Evolutionary conservation across 2,113 vertebrate genomes (phyloP), one percentile per base, ranked within the genome.

Genomic region (Callopanchax toddi): DNA sequence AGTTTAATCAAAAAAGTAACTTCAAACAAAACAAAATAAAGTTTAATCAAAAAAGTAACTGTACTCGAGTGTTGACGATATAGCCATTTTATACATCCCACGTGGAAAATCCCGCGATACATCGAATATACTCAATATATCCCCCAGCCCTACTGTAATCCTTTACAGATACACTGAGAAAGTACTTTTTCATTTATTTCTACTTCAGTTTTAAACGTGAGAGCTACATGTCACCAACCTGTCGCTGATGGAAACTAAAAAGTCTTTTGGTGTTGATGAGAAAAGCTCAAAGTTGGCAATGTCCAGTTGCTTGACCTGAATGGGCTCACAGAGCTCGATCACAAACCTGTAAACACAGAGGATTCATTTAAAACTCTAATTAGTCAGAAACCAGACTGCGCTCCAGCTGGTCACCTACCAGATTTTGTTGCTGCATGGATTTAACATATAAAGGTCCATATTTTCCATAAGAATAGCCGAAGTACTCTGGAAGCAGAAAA

Each of bases 401-500:
- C 1, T 44, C 36, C 12, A 6, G 15, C 13, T n/a, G 17, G 50
- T 22, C 22, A 67, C 95, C 89, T 84, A 99, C 97, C 97, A 99
- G 81, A 99, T 97, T 92, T 99, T 99, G 84, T 95, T 96, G 91
- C 97, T 99, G 91, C 97, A 99, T 18, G 97, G 97, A 89, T 99
- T 99, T 61, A 99, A 84, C 97, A 99, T 99, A 77, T 99, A 99
- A 62, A 99, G 93, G 61, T 99, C 97, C 97, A 98, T 98, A 56
- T 99, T 99, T 87, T 99, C 96, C 92, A 96, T 98, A 56, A 99
- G 91, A 90, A 99, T 98, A 77, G 96, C 95, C 69, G 96, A 98
- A 55, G 95, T 99, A 80, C 96, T 98, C 97, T 99, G 74, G 22
- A 37, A 11, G 36, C 21, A 39, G 1, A 0, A 34, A 21, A 40